phyloP scores from a whole-genome alignment of 2,888 invertebrate species.

The Xestia xanthographa region DNA sequence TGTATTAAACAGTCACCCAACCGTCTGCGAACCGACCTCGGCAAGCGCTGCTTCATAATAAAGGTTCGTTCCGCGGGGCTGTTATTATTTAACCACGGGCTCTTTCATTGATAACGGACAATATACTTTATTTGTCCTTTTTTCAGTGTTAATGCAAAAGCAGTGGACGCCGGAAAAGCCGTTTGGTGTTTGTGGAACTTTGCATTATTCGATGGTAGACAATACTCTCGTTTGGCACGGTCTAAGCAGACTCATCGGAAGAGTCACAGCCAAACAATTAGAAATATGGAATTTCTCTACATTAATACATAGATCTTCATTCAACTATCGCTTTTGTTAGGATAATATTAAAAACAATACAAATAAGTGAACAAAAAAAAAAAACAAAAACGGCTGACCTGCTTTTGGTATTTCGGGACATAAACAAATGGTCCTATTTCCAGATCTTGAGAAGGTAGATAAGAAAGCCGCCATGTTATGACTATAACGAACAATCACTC shows the following conservation, averaged over 20 bases:
- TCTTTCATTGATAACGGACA: too few species aligned
- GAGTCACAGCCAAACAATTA: not conserved
- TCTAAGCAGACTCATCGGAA: not conserved
- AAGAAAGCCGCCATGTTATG: constrained; percentile 9
- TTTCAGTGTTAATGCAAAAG: not conserved
- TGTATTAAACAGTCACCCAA: too few species aligned
- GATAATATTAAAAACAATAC: not conserved
- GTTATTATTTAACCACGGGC: too few species aligned
- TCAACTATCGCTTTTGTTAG: not conserved
- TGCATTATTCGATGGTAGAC: not conserved
- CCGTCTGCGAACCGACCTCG: not conserved
- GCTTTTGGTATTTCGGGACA: not conserved
- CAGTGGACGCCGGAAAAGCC: not conserved
- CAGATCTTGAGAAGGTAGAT: constrained; percentile 11
- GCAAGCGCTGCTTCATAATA: not conserved
- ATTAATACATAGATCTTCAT: not conserved
- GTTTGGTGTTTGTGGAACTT: not conserved
- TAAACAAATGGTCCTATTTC: constrained; percentile 6
- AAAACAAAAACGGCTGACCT: constrained; percentile 48
- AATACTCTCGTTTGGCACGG: not conserved
- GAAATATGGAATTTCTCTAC: not conserved
- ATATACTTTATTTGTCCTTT: too few species aligned
- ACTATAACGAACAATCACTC: constrained; percentile 43
- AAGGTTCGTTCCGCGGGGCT: not conserved
- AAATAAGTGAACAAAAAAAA: not conserved